Conservation (phyloP, 2,113 vertebrate species). For the Bos indicus region DNA sequence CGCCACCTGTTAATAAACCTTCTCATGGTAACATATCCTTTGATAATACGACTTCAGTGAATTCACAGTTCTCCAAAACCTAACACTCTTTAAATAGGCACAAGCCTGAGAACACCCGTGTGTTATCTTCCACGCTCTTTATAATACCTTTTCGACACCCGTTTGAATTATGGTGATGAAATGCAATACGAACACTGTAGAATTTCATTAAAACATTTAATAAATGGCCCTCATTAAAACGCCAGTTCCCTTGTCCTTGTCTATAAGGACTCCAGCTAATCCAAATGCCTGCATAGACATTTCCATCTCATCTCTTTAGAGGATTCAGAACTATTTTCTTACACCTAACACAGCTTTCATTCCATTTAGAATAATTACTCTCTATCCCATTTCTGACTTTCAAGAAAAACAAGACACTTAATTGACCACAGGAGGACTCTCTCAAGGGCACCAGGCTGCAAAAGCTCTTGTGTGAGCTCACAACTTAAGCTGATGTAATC, state of each 20-base stretch:
- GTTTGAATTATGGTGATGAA: slow-evolving; percentile 12
- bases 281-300: background rate
- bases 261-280: background rate
- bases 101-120: background rate
- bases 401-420: slow-evolving; percentile 76
- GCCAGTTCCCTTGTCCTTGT: background rate
- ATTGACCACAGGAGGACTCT: slow-evolving; percentile 72
- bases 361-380: slow-evolving; percentile 65
- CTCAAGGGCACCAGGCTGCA: slow-evolving; percentile 71
- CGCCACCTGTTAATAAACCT: background rate
- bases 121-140: background rate
- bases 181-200: background rate
- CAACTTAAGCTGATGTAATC: slow-evolving; percentile 79
- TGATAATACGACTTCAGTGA: background rate
- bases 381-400: slow-evolving; percentile 59
- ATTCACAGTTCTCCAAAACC: background rate
- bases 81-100: background rate
- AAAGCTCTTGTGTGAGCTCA: slow-evolving; percentile 57
- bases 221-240: slow-evolving; percentile 38
- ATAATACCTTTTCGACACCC: background rate
- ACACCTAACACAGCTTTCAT: slow-evolving; percentile 49
- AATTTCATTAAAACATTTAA: slow-evolving; percentile 32
- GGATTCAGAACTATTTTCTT: slow-evolving; percentile 52
- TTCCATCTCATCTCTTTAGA: slow-evolving; percentile 35
- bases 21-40: background rate